Conservation (phyloP, 2,797 vertebrate genomes). For the Nothura maculosa region DNA sequence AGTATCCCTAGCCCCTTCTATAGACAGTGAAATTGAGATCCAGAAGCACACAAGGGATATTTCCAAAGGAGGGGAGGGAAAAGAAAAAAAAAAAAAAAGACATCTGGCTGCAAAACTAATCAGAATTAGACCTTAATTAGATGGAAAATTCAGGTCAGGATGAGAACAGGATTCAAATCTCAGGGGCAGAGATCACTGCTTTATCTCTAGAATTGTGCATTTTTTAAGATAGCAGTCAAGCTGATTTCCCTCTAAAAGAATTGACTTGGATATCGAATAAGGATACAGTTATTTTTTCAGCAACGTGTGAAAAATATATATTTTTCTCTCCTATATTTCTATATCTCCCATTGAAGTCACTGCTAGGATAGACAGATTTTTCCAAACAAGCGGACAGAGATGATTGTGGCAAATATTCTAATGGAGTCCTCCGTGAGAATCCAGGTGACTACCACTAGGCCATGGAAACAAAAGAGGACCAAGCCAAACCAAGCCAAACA, state of each 20-base stretch:
- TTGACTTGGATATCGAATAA: background rate
- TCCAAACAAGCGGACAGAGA: conserved; percentile 42
- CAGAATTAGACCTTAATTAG: conserved; percentile 64
- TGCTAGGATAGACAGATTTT: conserved; percentile 25
- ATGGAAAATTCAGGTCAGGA: conserved; percentile 67
- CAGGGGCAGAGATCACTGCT: background rate
- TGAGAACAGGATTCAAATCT: conserved; percentile 61
- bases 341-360: background rate
- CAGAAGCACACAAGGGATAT: conserved; percentile 35
- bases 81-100: background rate
- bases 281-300: conserved; percentile 12
- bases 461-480: conserved; percentile 7
- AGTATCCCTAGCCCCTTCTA: background rate
- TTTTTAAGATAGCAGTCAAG: conserved; percentile 36
- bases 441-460: conserved; percentile 1
- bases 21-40: background rate
- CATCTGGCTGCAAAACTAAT: conserved; percentile 41
- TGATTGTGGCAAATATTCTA: conserved; percentile 35
- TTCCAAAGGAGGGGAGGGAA: background rate
- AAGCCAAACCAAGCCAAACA: background rate
- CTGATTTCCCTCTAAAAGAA: conserved; percentile 48
- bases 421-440: background rate
- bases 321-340: background rate
- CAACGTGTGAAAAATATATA: background rate
- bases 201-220: conserved; percentile 43